phyloP scores from a whole-genome alignment of 37 sponge, comb jelly and placozoan genomes.

The Mnemiopsis leidyi region DNA sequence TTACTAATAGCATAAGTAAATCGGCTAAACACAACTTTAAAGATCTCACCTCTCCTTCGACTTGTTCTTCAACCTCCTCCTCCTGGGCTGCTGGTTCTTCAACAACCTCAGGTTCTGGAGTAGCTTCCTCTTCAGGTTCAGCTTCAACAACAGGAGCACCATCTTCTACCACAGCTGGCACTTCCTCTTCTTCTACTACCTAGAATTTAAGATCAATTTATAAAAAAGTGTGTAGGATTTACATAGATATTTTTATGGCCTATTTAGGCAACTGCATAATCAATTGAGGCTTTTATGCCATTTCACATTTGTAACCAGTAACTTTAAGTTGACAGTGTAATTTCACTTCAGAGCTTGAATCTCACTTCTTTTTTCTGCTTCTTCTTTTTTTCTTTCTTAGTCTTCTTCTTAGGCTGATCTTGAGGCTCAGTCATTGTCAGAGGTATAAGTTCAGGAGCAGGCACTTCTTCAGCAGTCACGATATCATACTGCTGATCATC shows the following conservation, averaged over 20 bases:
- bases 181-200: neutral
- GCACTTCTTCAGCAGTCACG: constrained; percentile 23
- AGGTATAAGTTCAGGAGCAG: constrained; percentile 19
- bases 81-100: neutral
- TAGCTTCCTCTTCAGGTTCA: neutral
- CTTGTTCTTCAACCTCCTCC: constrained; percentile 52
- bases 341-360: too few relatives aligned
- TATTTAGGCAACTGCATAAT: too few relatives aligned
- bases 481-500: constrained; percentile 34
- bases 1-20: too few relatives aligned
- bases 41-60: neutral
- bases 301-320: too few relatives aligned
- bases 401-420: constrained; percentile 42
- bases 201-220: neutral
- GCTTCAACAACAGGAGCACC: neutral
- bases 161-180: neutral
- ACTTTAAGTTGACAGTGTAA: neutral
- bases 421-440: constrained; percentile 38
- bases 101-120: neutral
- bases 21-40: neutral
- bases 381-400: neutral
- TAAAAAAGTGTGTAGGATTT: too few relatives aligned
- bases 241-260: too few relatives aligned
- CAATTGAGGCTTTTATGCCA: too few relatives aligned
- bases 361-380: constrained; percentile 12